These are phyloP conservation scores for Eretmochelys imbricata DNA, from an alignment of 2,113 vertebrate species.

Conservation along the genomic window DNA sequence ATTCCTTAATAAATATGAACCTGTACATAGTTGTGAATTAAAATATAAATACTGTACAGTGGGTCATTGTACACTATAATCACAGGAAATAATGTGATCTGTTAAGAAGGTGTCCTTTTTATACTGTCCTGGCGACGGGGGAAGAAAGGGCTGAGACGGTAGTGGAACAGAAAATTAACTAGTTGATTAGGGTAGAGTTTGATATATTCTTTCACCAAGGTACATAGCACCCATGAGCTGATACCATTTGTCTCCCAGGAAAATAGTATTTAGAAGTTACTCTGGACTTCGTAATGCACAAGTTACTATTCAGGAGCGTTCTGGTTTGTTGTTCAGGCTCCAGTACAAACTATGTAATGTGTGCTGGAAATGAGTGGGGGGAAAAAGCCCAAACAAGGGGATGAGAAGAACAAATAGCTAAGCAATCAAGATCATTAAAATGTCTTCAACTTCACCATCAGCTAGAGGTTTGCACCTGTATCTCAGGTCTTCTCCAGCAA, in stretches of 20 bases:
- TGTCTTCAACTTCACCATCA: slow-evolving; percentile 17
- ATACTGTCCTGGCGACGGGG: not conserved
- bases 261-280: not conserved
- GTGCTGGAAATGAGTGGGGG: not conserved
- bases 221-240: not conserved
- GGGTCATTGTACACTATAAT: not conserved
- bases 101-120: not conserved
- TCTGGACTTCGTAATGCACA: not conserved
- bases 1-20: slow-evolving; percentile 78
- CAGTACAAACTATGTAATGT: not conserved
- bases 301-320: not conserved
- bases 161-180: not conserved
- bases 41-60: slow-evolving; percentile 52
- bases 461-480: not conserved
- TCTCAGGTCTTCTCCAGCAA: not conserved
- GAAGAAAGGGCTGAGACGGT: not conserved
- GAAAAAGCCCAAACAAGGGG: not conserved
- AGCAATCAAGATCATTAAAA: slow-evolving; percentile 48
- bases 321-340: not conserved
- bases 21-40: slow-evolving; percentile 76
- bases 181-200: not conserved
- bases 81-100: not conserved
- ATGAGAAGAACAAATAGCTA: slow-evolving; percentile 7
- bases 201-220: not conserved
- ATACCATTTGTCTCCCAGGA: not conserved